Evolutionary conservation across 2,113 vertebrate genomes (phyloP).

Genomic region (Pelmatolapia mariae): DNA sequence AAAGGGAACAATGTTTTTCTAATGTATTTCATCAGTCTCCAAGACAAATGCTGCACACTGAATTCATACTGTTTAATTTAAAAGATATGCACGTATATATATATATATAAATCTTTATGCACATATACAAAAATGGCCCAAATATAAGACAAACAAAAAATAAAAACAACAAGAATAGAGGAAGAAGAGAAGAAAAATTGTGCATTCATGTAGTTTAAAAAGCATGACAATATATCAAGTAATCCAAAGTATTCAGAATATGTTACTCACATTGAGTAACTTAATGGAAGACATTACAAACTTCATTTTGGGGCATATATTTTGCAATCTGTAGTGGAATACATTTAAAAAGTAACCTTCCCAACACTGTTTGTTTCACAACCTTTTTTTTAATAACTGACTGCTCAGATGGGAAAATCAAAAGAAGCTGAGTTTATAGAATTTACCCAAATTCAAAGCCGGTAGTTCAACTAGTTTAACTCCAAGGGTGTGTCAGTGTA

Average conservation of each 20-base stretch:
- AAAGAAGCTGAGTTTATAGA: neutral
- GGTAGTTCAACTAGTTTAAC: fast-evolving
- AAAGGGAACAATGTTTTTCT: slow-evolving; percentile 12
- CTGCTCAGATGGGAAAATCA: neutral
- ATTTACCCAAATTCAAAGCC: neutral
- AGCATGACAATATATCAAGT: neutral
- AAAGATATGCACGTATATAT: neutral
- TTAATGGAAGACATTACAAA: neutral
- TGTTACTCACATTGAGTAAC: neutral
- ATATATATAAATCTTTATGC: neutral
- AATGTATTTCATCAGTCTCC: slow-evolving; percentile 35
- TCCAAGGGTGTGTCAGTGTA: fast-evolving
- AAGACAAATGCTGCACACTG: slow-evolving; percentile 1
- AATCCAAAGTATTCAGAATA: neutral
- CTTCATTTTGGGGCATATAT: neutral
- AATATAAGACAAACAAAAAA: slow-evolving; percentile 9
- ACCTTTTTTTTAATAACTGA: neutral
- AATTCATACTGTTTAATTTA: neutral
- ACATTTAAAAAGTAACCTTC: neutral
- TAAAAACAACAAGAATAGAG: neutral
- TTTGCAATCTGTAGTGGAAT: neutral
- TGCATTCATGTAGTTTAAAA: neutral
- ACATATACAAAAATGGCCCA: slow-evolving; percentile 7
- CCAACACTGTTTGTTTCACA: fast-evolving
- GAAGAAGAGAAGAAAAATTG: neutral